A percentile compares a stretch with the other conserved stretches of the same genome.
These are phyloP conservation scores for Sarcophilus harrisii DNA, from an alignment of 2,797 vertebrate genomes.

Conservation along the genomic window DNA sequence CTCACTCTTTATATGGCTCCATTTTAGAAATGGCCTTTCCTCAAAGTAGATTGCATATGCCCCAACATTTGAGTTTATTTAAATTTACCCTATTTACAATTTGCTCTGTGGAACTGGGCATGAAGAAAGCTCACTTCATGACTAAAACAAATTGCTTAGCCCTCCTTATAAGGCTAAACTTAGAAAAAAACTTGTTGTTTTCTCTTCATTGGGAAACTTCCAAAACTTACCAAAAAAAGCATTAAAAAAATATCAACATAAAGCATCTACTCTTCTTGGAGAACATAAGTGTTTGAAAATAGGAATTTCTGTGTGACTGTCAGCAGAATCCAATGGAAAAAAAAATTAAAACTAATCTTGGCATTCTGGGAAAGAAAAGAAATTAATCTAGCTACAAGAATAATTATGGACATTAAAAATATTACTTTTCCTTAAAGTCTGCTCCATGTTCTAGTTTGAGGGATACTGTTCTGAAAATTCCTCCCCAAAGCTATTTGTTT, in stretches of 20 bases:
- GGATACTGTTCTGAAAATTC: not conserved
- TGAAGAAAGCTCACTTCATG: not conserved
- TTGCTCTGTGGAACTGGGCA: not conserved
- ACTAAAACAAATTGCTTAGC: not conserved
- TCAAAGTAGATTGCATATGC: not conserved
- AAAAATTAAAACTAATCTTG: slow-evolving; percentile 36
- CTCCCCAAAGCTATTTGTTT: not conserved
- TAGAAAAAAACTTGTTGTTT: not conserved
- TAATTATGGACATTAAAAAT: not conserved
- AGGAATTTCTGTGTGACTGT: not conserved
- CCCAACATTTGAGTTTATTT: not conserved
- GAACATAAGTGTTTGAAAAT: not conserved
- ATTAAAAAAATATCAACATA: not conserved
- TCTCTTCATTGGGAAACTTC: not conserved
- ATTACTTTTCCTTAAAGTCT: not conserved
- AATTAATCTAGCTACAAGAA: not conserved
- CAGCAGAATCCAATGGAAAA: slow-evolving; percentile 40
- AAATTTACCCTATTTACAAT: not conserved
- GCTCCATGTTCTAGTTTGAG: not conserved
- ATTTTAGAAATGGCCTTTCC: not conserved
- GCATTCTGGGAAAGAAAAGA: slow-evolving; percentile 31
- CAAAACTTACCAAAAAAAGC: not conserved
- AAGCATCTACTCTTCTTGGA: not conserved
- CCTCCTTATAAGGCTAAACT: not conserved
- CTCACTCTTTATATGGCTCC: not conserved